Evolutionary conservation across 2,797 vertebrate genomes (phyloP).

Genomic region (Tapera naevia): DNA sequence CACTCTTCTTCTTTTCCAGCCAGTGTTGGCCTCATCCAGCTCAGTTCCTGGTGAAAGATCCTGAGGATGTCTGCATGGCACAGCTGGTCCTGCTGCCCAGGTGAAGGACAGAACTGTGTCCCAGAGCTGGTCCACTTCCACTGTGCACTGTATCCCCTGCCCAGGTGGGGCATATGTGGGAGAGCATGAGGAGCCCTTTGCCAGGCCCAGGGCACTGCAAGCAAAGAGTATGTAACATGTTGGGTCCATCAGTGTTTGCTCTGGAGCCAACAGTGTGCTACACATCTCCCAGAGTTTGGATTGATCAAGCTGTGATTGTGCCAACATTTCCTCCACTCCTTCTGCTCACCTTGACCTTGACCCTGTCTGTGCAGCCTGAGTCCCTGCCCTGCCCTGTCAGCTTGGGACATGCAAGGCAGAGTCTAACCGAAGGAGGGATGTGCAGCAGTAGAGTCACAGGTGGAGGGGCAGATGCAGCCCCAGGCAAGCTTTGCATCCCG

Average conservation of each 20-base stretch:
- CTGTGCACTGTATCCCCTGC: neutral
- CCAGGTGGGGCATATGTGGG: fast-evolving
- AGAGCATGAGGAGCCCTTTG: neutral
- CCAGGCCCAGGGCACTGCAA: neutral
- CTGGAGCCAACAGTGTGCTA: neutral
- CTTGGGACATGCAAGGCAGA: neutral
- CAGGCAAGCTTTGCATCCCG: neutral
- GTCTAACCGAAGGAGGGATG: neutral
- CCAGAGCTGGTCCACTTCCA: fast-evolving
- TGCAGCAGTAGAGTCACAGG: neutral
- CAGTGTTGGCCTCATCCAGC: neutral
- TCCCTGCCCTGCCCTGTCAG: neutral
- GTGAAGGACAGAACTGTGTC: neutral
- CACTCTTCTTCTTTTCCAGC: neutral
- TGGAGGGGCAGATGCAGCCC: neutral
- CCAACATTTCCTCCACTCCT: neutral
- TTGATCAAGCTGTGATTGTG: neutral
- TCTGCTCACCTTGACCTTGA: neutral
- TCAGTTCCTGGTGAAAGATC: neutral
- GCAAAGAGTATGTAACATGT: fast-evolving
- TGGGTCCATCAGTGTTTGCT: fast-evolving
- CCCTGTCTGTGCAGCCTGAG: neutral
- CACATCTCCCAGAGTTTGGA: neutral
- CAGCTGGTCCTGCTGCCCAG: neutral
- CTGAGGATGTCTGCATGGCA: neutral